These are phyloP conservation scores for Rhabdornis inornatus DNA, from an alignment of 2,113 vertebrate species.

Conservation along the genomic window DNA sequence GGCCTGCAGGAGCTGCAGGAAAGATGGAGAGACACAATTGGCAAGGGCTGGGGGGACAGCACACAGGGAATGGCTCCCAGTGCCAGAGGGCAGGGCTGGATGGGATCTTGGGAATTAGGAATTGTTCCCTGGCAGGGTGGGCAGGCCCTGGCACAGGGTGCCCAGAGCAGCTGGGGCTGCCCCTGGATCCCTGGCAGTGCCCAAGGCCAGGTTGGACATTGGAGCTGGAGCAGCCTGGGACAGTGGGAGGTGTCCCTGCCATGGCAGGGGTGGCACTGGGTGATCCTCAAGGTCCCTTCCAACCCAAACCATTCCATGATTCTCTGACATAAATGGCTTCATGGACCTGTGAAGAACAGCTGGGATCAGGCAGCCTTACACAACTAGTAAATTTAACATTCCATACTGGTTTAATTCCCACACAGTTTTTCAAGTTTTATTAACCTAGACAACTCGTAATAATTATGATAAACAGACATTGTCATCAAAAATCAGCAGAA, in stretches of 20 bases:
- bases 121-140: neutral
- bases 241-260: neutral
- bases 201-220: neutral
- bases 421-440: conserved; percentile 63
- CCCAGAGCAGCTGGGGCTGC: neutral
- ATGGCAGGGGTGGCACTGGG: fast-evolving
- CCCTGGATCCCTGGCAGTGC: neutral
- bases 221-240: neutral
- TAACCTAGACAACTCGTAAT: conserved; percentile 70
- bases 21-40: neutral
- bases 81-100: neutral
- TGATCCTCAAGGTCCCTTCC: fast-evolving
- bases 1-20: neutral
- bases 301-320: neutral
- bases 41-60: neutral
- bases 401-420: conserved; percentile 1
- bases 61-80: neutral
- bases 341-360: neutral
- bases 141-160: neutral
- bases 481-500: conserved; percentile 74
- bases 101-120: neutral
- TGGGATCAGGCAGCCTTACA: neutral
- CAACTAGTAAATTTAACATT: conserved; percentile 30
- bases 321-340: neutral
- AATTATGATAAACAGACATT: conserved; percentile 79